Evolutionary conservation across 2,113 vertebrate genomes (phyloP).

Genomic region (Upupa epops): DNA sequence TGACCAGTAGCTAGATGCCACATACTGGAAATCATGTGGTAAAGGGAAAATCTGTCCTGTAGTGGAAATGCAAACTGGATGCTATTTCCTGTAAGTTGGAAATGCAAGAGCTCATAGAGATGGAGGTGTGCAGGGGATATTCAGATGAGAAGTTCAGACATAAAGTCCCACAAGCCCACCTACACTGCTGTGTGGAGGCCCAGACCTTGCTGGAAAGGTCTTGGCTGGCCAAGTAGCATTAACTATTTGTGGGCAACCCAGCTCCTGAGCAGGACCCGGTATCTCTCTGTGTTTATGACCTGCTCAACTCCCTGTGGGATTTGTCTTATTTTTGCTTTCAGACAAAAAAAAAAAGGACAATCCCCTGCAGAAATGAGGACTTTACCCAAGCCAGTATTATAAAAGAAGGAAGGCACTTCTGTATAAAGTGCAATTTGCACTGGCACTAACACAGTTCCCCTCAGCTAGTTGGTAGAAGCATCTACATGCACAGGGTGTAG

Average conservation of each 20-base stretch:
- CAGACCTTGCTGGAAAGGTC: not conserved
- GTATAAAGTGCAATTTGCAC: not conserved
- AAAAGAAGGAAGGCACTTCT: not conserved
- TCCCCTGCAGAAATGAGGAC: not conserved
- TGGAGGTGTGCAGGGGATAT: not conserved
- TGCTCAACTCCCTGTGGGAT: not conserved
- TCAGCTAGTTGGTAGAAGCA: not conserved
- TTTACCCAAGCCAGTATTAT: not conserved
- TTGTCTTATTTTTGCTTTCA: not conserved
- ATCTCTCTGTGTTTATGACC: not conserved
- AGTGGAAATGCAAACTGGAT: not conserved
- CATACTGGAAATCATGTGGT: not conserved
- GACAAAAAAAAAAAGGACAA: not conserved
- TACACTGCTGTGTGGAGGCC: not conserved
- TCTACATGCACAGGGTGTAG: rapidly evolving
- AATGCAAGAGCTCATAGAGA: not conserved
- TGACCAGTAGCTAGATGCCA: not conserved
- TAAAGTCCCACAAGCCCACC: not conserved
- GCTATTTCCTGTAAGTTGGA: not conserved
- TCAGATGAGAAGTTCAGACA: not conserved
- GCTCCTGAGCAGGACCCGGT: not conserved
- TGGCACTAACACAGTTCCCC: not conserved
- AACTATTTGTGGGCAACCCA: not conserved
- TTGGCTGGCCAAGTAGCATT: not conserved
- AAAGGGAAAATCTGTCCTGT: not conserved